Percentiles rank a stretch among this genome's conserved stretches.
phyloP scores from a whole-genome alignment of 2,113 vertebrate species.

The Melanerpes aurifrons region DNA sequence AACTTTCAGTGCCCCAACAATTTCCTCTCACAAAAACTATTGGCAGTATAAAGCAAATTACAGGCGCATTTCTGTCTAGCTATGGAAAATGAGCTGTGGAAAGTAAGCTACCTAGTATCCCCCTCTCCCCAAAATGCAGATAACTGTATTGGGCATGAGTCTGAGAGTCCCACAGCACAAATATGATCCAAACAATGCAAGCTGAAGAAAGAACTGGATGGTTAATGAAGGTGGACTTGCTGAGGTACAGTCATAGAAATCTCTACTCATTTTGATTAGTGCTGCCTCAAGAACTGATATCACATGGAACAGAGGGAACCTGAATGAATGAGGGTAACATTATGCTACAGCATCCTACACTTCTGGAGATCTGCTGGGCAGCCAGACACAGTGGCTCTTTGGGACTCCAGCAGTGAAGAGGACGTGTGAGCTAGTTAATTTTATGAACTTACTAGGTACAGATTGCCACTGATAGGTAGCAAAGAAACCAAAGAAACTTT shows the following conservation, averaged over 20 bases:
- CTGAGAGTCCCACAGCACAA: neutral
- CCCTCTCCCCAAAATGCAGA: neutral
- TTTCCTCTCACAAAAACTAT: slow-evolving; percentile 62
- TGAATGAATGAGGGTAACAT: neutral
- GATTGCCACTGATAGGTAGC: neutral
- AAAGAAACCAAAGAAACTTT: neutral
- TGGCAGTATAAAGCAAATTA: slow-evolving; percentile 27
- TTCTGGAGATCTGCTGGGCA: neutral
- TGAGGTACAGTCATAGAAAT: neutral
- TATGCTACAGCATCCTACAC: neutral
- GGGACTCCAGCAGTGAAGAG: neutral
- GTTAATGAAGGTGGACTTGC: neutral
- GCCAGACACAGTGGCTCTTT: neutral
- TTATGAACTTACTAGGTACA: neutral
- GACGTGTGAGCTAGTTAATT: neutral
- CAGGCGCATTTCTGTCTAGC: slow-evolving; percentile 34
- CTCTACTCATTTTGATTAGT: neutral
- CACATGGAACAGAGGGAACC: neutral
- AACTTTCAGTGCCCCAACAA: slow-evolving; percentile 64
- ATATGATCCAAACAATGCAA: neutral
- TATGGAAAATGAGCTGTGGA: neutral
- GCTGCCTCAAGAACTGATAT: neutral
- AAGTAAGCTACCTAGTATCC: neutral
- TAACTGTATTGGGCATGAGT: neutral
- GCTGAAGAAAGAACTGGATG: neutral